Base-by-base conservation (phyloP, 1,140 invertebrate species). In the Drosophila persimilis region DNA sequence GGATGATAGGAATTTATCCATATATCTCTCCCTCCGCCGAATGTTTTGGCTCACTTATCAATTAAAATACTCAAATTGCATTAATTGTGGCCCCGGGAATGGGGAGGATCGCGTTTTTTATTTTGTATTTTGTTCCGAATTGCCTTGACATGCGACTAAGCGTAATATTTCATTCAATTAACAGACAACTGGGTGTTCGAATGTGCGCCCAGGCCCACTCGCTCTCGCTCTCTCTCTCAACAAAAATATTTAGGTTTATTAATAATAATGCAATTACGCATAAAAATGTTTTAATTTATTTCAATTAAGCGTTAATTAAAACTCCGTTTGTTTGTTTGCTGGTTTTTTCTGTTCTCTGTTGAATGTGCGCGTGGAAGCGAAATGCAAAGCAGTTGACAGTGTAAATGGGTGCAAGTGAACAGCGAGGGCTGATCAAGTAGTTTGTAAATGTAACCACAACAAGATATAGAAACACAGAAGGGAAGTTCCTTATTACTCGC, bases 281-380 rank as follows among this genome's bases (percentile, higher is more conserved):
- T 89, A 89, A 89, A 89, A 89, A 89, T 89, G 85, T 89, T 89
- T 90, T 89, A 89, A 89, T 89, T 89, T 89, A 89, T 89, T 89
- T 89, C 85, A 89, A 89, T 89, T 90, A 89, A 90, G 80, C 80
- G 64, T 89, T 90, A 89, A 90, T 89, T 89, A 89, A 89, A 59
- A 74, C 31, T 44, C 52, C 54, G 54, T 66, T 58, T 61, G 43
- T 69, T 54, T 43, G 48, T 51, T 44, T 57, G 3, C n/a, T n/a
- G n/a, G n/a, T 58, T 48, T 22, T 41, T 9, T 6, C n/a, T 45
- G 55, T 26, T 26, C 39, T 20, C 0, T 11, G 58, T 35, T 69
- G 50, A 58, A 69, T 67, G 64, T 44, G 64, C 64, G 64, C 64
- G 64, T 67, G 64, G 60, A 65, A 45, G 64, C 50, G 24, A 67